These are phyloP conservation scores for Caenorhabditis uteleia DNA, from an alignment of 2,888 invertebrate species.

Conservation along the genomic window DNA sequence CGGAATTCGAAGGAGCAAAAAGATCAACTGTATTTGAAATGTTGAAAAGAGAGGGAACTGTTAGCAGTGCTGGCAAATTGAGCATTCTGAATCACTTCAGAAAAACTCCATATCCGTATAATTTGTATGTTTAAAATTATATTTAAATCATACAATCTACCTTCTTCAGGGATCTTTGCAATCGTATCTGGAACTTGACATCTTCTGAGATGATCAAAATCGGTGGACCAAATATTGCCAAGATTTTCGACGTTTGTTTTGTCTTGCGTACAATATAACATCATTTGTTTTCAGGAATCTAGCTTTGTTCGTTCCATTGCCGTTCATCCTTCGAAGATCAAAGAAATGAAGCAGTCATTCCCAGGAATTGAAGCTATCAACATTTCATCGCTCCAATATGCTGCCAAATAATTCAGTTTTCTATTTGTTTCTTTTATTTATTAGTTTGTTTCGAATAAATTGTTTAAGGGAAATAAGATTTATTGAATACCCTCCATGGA, in stretches of 20 bases:
- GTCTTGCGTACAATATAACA: neutral
- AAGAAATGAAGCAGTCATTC: slow-evolving; percentile 58
- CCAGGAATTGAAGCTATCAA: slow-evolving; percentile 33
- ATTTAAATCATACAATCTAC: neutral
- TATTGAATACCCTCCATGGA: no score
- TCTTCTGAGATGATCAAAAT: slow-evolving; percentile 50
- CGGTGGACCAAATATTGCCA: slow-evolving; percentile 48
- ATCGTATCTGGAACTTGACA: slow-evolving; percentile 57
- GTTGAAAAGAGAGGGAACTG: slow-evolving; percentile 82
- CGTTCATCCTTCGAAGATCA: slow-evolving; percentile 55
- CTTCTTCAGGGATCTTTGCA: slow-evolving; percentile 50
- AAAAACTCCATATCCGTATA: slow-evolving; percentile 73
- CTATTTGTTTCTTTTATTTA: no score
- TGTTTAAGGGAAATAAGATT: no score
- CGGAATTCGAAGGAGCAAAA: slow-evolving; percentile 82
- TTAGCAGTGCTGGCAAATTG: slow-evolving; percentile 79
- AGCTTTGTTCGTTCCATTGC: slow-evolving; percentile 51
- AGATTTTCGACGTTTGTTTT: slow-evolving; percentile 51
- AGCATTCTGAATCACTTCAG: slow-evolving; percentile 81
- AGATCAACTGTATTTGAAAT: slow-evolving; percentile 87
- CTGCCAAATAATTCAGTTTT: no score
- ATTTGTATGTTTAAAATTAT: slow-evolving; percentile 37
- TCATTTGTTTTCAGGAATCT: neutral
- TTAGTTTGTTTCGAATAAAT: no score
- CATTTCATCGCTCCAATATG: slow-evolving; percentile 6